These are phyloP conservation scores for Microchrysa polita DNA, from an alignment of 2,888 invertebrate species.

Conservation along the genomic window DNA sequence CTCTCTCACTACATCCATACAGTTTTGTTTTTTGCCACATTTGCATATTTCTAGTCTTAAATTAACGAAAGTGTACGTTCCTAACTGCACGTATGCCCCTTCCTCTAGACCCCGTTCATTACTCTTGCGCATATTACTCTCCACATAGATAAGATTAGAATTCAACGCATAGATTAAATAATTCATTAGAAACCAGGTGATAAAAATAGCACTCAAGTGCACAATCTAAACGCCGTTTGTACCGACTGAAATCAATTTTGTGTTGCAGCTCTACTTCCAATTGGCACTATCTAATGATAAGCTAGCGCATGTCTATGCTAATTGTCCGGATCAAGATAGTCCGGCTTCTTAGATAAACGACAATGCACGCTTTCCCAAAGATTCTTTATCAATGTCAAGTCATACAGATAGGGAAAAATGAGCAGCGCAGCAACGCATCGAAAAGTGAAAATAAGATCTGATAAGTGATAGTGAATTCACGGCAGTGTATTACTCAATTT, in stretches of 20 bases:
- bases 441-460: neutral
- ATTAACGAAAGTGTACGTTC: neutral
- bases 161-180: constrained; percentile 8
- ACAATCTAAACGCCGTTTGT: neutral
- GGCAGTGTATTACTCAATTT: neutral
- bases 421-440: too few relatives aligned
- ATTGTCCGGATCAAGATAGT: neutral
- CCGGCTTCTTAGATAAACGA: neutral
- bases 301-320: neutral
- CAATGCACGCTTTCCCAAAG: neutral
- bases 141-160: neutral
- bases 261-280: neutral
- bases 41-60: too few relatives aligned
- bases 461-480: neutral
- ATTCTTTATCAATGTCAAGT: neutral
- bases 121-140: neutral
- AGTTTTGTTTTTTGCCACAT: too few relatives aligned
- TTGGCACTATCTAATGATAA: neutral
- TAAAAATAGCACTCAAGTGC: constrained; percentile 24
- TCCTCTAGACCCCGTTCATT: neutral
- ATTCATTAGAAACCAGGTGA: constrained; percentile 2
- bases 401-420: too few relatives aligned
- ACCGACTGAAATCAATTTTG: neutral
- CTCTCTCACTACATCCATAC: too few relatives aligned
- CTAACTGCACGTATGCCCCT: neutral